Evolutionary conservation across 2,797 vertebrate species (phyloP).

Genomic region (Coranthus polyacanthus): DNA sequence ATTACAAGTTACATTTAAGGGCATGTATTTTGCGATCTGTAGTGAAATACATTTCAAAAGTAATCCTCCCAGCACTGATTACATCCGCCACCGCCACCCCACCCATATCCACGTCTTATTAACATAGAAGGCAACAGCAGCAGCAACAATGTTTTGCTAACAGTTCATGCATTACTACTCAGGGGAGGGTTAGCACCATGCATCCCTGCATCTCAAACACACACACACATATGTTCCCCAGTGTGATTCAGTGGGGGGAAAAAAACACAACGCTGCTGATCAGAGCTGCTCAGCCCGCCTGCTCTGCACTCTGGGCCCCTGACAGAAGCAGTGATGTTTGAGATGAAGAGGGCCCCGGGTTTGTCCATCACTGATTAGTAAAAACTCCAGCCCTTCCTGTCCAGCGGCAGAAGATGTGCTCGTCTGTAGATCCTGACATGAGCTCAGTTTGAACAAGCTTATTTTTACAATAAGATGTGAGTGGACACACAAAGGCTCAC

Average conservation of each 20-base stretch:
- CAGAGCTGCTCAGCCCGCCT: slow-evolving; percentile 78
- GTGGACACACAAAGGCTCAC: slow-evolving; percentile 37
- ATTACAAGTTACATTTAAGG: too few relatives aligned
- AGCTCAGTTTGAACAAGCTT: slow-evolving; percentile 28
- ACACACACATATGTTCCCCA: slow-evolving; percentile 62
- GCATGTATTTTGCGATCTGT: too few relatives aligned
- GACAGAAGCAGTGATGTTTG: slow-evolving; percentile 78
- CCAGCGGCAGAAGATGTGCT: slow-evolving; percentile 63
- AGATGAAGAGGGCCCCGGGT: slow-evolving; percentile 70
- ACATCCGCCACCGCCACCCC: slow-evolving; percentile 66
- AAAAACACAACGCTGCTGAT: slow-evolving; percentile 76
- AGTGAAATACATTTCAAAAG: too few relatives aligned
- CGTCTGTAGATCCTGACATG: slow-evolving; percentile 61
- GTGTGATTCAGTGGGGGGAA: slow-evolving; percentile 67
- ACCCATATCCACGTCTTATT: slow-evolving; percentile 74
- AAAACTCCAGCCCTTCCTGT: slow-evolving; percentile 66
- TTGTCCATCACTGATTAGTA: slow-evolving; percentile 84
- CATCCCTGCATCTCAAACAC: slow-evolving; percentile 84
- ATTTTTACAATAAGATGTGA: slow-evolving; percentile 58
- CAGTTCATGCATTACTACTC: slow-evolving; percentile 87
- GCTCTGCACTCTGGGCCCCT: slow-evolving; percentile 70
- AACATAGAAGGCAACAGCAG: slow-evolving; percentile 82
- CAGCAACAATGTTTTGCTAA: slow-evolving; percentile 84
- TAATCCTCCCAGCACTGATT: slow-evolving; percentile 27
- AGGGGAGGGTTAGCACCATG: slow-evolving; percentile 82